Conservation (phyloP, 2,113 vertebrate species). For the Antechinus flavipes region DNA sequence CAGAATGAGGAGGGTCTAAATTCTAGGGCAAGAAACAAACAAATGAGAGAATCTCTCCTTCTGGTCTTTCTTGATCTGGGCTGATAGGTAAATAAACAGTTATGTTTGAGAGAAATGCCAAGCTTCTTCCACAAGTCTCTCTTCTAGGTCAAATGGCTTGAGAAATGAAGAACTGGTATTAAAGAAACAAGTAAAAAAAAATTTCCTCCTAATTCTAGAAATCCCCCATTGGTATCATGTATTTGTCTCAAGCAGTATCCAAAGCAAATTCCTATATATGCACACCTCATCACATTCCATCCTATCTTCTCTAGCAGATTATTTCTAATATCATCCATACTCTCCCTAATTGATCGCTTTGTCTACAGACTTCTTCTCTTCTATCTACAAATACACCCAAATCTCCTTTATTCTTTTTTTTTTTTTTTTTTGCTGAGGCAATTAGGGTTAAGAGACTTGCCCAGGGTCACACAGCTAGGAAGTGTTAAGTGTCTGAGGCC, state of each 20-base stretch:
- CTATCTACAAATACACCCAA: neutral
- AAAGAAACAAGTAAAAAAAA: neutral
- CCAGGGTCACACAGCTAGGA: too few species aligned
- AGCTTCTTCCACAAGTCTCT: neutral
- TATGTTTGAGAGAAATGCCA: neutral
- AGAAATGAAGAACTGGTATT: neutral
- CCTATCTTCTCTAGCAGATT: neutral
- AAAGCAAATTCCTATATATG: neutral
- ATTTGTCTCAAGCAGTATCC: neutral
- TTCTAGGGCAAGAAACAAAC: neutral
- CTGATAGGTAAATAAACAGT: slow-evolving; percentile 25
- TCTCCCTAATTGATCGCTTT: neutral
- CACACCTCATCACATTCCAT: neutral
- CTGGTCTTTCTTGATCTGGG: neutral
- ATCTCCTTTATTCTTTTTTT: neutral
- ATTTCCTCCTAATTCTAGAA: slow-evolving; percentile 45
- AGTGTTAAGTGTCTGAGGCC: too few species aligned
- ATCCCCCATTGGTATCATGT: neutral
- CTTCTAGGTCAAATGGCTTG: neutral
- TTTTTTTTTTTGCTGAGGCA: too few species aligned
- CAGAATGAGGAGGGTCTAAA: slow-evolving; percentile 4
- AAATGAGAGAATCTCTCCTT: neutral
- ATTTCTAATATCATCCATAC: neutral
- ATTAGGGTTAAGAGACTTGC: too few species aligned
- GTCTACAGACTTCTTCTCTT: neutral